These are phyloP conservation scores for Dinomys branickii DNA, from an alignment of 2,113 vertebrate genomes.

Conservation along the genomic window DNA sequence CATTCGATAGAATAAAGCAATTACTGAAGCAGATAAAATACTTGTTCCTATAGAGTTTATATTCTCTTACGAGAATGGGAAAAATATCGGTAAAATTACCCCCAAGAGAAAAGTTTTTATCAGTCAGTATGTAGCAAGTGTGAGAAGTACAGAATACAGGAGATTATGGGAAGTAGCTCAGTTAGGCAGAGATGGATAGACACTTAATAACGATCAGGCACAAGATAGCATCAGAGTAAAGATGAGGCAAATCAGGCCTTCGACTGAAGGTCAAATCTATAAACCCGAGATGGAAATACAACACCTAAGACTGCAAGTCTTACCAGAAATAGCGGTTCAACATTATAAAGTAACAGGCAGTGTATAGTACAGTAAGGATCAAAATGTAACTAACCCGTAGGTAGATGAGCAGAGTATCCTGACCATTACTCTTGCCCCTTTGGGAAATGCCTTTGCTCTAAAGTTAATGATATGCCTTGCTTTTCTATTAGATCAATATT, in stretches of 20 bases:
- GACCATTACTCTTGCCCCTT: background rate
- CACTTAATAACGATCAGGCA: background rate
- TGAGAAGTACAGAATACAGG: rapidly evolving
- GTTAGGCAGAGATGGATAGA: background rate
- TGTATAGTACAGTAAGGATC: background rate
- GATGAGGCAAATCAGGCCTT: background rate
- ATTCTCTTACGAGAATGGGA: background rate
- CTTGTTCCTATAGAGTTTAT: background rate
- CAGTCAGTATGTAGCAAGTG: background rate
- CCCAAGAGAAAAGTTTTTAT: background rate
- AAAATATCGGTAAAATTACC: background rate
- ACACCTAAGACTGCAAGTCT: background rate
- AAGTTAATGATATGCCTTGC: background rate
- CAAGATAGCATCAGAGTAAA: background rate
- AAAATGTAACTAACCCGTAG: background rate
- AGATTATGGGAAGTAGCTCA: background rate
- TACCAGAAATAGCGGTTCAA: background rate
- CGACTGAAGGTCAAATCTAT: background rate
- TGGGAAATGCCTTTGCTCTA: background rate
- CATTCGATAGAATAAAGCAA: background rate
- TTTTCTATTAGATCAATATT: background rate
- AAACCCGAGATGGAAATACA: background rate
- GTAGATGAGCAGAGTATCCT: background rate
- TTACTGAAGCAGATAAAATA: background rate
- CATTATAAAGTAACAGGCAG: background rate